Evolutionary conservation across 2,888 invertebrate species (phyloP).

Genomic region (Hoplodrina blanda): DNA sequence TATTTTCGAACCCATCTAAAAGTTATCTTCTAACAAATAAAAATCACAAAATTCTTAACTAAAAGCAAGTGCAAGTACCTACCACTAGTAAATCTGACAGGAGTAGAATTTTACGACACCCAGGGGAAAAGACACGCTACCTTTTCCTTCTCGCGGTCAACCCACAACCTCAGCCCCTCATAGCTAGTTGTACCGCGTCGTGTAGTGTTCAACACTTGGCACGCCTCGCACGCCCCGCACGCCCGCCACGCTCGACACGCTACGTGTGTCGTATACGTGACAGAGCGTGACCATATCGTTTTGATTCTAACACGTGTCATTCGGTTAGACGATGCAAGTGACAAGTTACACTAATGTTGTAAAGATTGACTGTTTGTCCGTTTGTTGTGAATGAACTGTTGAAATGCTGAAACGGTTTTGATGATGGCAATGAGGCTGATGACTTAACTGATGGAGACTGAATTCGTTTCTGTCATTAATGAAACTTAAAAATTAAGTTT

Average conservation of each 20-base stretch:
- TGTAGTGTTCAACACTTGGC: constrained; percentile 8
- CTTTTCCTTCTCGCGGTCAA: neutral
- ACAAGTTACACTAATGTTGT: constrained; percentile 1
- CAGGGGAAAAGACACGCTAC: neutral
- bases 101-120: neutral
- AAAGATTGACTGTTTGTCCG: neutral
- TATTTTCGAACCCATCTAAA: too few species aligned
- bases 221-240: constrained; percentile 22
- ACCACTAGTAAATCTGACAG: too few species aligned
- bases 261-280: constrained; percentile 38
- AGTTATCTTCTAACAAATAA: too few species aligned
- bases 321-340: constrained; percentile 5
- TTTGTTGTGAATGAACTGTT: neutral
- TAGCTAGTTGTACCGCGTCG: constrained; percentile 24
- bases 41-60: too few species aligned
- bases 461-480: neutral
- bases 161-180: constrained; percentile 18
- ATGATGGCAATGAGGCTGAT: neutral
- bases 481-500: neutral
- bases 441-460: neutral
- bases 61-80: too few species aligned
- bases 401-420: neutral
- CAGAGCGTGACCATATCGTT: constrained; percentile 37
- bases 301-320: constrained; percentile 40
- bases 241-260: constrained; percentile 32